Evolutionary conservation across 2,888 invertebrate genomes (phyloP), one percentile per base, ranked within the genome.

Genomic region (Drosophila affinis): DNA sequence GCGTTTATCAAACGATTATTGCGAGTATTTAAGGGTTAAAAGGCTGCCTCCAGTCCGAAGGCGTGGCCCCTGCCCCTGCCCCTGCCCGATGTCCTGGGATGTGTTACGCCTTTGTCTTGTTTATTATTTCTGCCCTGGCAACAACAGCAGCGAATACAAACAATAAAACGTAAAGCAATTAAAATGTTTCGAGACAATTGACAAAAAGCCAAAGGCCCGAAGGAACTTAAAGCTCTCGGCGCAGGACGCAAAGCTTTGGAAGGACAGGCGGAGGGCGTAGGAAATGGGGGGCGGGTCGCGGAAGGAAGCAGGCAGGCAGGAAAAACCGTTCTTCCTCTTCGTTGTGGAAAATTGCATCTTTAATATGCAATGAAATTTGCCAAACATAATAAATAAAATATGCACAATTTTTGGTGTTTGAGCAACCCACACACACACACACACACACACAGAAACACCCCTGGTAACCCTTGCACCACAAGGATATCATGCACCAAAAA

Each of bases 351-450:
- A 88, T 83, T 88, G 83, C 87, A 83, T 86, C 88, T 88, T 83
- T 83, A 88, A 83, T 88, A 88, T 83, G 88, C 87, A 86, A 83
- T 83, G 77, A 86, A 88, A 86, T 88, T 83, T 76, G 63, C 74
- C 80, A 88, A 83, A 86, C 83, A 86, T 75, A 70, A 86, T 88
- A 83, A 86, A 88, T 88, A 79, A 86, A 73, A 75, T 64, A 88
- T 83, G 83, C 58, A 86, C 75, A 79, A 82, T 74, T 67, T 39
- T 67, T 39, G 14, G 14, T 39, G 39, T 39, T 39, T 39, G 39
- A 14, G 39, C 39, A 39, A 14, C 39, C 14, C 14, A 39, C 32
- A 32, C n/a, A 14, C 52, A 52, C 48, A 58, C 32, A 34, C 47
- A 21, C 45, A 17, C 45, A 17, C 27, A 24, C 46, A 39, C 39